These are phyloP conservation scores for Cerceris ruficornis DNA, from an alignment of 2,888 invertebrate genomes.

Conservation along the genomic window DNA sequence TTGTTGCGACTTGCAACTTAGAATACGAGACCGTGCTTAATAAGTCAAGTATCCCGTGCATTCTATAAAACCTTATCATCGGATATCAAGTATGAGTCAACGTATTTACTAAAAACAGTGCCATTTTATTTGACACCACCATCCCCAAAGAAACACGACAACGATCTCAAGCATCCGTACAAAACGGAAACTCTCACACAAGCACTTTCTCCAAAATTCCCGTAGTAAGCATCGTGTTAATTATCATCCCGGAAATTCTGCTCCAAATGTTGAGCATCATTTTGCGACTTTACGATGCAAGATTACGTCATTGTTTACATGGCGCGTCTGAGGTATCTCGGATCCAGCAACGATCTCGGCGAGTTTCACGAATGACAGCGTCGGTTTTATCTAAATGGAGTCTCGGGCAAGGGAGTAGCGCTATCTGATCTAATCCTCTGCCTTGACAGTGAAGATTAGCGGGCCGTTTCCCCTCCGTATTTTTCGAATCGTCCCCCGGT, in stretches of 20 bases:
- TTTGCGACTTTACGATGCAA: background rate
- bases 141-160: no score
- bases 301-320: background rate
- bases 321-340: slow-evolving; percentile 13
- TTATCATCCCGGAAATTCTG: background rate
- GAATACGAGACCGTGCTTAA: no score
- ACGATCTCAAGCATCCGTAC: no score
- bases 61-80: no score
- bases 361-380: slow-evolving; percentile 45
- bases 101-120: no score
- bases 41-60: no score
- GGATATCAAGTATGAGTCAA: no score
- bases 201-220: no score
- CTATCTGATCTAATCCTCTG: slow-evolving; percentile 67
- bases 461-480: slow-evolving; percentile 31
- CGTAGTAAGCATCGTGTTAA: no score
- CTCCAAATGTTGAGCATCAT: background rate
- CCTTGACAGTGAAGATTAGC: slow-evolving; percentile 70
- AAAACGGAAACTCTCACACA: no score
- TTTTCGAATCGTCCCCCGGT: slow-evolving; percentile 38
- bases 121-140: no score
- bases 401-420: slow-evolving; percentile 34
- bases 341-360: slow-evolving; percentile 27
- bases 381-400: slow-evolving; percentile 52
- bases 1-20: no score